Evolutionary conservation across 1,140 invertebrate species (phyloP), one percentile per base, ranked within the genome.

Genomic region (Stegodyphus dumicola): DNA sequence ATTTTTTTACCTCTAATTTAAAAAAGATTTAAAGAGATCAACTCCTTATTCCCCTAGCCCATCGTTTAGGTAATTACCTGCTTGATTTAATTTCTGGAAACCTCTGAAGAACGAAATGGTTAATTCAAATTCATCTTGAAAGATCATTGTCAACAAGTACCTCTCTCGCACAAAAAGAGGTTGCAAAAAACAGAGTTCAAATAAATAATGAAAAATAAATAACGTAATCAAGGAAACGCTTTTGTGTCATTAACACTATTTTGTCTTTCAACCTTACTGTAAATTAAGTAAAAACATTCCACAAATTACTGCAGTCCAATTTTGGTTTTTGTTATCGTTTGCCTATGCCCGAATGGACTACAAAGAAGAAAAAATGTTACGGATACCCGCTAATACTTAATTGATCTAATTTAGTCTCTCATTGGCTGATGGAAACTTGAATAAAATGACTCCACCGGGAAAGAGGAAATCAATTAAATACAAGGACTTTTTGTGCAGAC

Each of bases 281-380:
- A 76, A 76, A 76, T 76, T 76, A 76, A 76, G 74, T 48, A 76
- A 33, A 76, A 76, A 64, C 54, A 64, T 56, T 76, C 74, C 74
- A 64, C 74, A 76, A 76, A 76, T 64, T 64, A 56, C 74, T 76
- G 33, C 33, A 33, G 64, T 76, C 64, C 56, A 76, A 76, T n/a
- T 64, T 60, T 73, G 70, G 7, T 76, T 76, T 76, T 76, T 76
- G 33, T 60, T 56, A 60, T 9, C 56, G 5, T 76, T 48, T 56
- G 17, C 49, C 53, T 76, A 76, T 52, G 64, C 64, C 33, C 17
- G 3, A 49, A 60, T n/a, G 74, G 11, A 52, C 13, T 52, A 53
- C 10, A 52, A 49, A 76, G 64, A 76, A 76, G 33, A 33, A 33
- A 33, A 33, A 33, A 76, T 15, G 9, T 5, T 18, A 60, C 7